Evolutionary conservation across 2,113 vertebrate genomes (phyloP), one percentile per base, ranked within the genome.

Genomic region (Lepus europaeus): DNA sequence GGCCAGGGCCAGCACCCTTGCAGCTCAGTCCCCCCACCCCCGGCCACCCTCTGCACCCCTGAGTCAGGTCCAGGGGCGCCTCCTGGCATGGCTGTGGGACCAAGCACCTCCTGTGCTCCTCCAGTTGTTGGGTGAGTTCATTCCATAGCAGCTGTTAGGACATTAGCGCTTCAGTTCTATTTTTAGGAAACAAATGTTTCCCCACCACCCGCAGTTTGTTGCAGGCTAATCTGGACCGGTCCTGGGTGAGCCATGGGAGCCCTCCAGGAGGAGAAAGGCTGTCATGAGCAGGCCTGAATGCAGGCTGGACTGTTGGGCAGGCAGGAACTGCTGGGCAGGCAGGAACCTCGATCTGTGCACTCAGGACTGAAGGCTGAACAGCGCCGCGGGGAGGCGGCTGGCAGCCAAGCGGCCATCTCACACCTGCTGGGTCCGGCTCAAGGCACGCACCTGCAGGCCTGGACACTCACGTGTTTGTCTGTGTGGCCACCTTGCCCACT

Each of bases 141-240:
- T n/a, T 23, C 68, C 45, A 64, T 8, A 25, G 23, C 74, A 82
- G 89, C 91, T 89, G 69, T 36, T 76, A 73, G 61, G n/a, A 51
- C 8, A 89, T 91, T 93, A 93, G 68, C 88, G 70, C 91, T 89
- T 91, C 19, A 4, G 39, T 63, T 80, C 88, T 96, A 95, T 96
- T 95, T 96, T 96, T 96, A 93, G 88, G 79, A 86, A 91, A 95
- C 88, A 96, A 82, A 85, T 76, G 91, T 87, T 89, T 93, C 95
- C 94, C 96, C 94, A 95, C 79, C 29, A 49, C 68, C 45, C 69
- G 31, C 36, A 31, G 66, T 74, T 73, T 49, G 59, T 49, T 56
- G 61, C 51, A 13, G 61, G 39, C 84, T 93, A 49, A 77, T 88
- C 87, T 95, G 91, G 73, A 74, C 51, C 61, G 22, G 12, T 49